Conservation (phyloP, 1,140 invertebrate genomes). For the Tachypleus tridentatus region DNA sequence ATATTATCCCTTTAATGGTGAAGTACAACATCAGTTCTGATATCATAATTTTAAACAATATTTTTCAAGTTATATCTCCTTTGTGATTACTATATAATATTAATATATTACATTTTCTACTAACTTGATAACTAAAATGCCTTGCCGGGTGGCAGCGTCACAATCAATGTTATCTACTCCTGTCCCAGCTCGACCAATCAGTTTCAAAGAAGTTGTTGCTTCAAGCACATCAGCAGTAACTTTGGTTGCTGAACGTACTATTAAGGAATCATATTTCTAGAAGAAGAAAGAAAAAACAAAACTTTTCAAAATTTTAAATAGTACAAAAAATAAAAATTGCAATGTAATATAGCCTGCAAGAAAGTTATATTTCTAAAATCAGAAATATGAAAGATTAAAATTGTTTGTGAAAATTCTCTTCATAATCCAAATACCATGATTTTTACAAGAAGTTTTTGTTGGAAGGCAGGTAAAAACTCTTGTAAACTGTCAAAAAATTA, state of each 20-base stretch:
- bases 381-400: too few relatives aligned
- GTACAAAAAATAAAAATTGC: too few relatives aligned
- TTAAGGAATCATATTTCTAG: slow-evolving; percentile 83
- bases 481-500: too few relatives aligned
- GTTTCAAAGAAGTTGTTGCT: slow-evolving; percentile 59
- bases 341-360: too few relatives aligned
- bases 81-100: slow-evolving; percentile 1
- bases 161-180: slow-evolving; percentile 97
- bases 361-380: too few relatives aligned
- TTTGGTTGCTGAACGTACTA: slow-evolving; percentile 91
- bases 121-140: slow-evolving; percentile 92
- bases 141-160: slow-evolving; percentile 63
- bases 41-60: slow-evolving; percentile 3
- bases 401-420: too few relatives aligned
- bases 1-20: slow-evolving; percentile 1
- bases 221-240: slow-evolving; percentile 82
- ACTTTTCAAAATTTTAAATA: too few relatives aligned
- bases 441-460: too few relatives aligned
- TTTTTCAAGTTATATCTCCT: slow-evolving; percentile 1
- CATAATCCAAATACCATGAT: too few relatives aligned
- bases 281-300: too few relatives aligned
- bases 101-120: slow-evolving; percentile 23
- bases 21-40: slow-evolving; percentile 6
- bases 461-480: too few relatives aligned
- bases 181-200: slow-evolving; percentile 84